Evolutionary conservation across 2,888 invertebrate genomes (phyloP), one percentile per base, ranked within the genome.

Genomic region (Diaprepes abbreviatus): DNA sequence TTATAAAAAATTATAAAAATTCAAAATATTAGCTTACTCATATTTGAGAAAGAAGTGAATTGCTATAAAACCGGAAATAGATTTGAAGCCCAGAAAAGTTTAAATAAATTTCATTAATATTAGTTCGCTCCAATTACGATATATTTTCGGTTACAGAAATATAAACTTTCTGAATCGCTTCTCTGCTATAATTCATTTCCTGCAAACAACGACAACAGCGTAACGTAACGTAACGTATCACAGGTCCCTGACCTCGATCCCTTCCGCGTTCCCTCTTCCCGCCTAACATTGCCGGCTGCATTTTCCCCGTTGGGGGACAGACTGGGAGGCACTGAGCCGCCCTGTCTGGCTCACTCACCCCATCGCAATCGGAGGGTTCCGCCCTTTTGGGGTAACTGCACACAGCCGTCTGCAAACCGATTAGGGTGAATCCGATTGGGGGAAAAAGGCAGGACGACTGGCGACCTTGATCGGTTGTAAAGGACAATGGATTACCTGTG

Each of bases 181-280:
- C n/a, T n/a, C 50, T 36, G 43, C 28, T 10, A 45, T 16, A 16
- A 7, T n/a, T 50, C 9, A 66, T 35, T 36, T 38, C 36, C 52
- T 33, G 17, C 33, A 33, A 52, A 14, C 16, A 9, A 10, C 28
- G 16, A 38, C 59, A 43, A 43, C 43, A 21, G 17, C 43, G 58
- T 38, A 58, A 14, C 24, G 28, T 38, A 57, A 19, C 40, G 43
- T 38, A 43, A 38, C 40, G 43, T 28, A 21, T 19, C n/a, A 5
- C 62, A 70, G 72, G 72, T 72, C 70, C 72, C 72, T 72, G 72
- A 72, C 72, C 72, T 72, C 72, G 72, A 58, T 72, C 72, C 72
- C 72, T 70, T 72, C 69, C 69, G 70, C 66, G 58, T 70, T 72
- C 31, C 21, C 58, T 54, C 28, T 40, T 43, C 52, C 35, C 28